phyloP scores from a whole-genome alignment of 1,140 invertebrate genomes.

The Anastrepha obliqua region DNA sequence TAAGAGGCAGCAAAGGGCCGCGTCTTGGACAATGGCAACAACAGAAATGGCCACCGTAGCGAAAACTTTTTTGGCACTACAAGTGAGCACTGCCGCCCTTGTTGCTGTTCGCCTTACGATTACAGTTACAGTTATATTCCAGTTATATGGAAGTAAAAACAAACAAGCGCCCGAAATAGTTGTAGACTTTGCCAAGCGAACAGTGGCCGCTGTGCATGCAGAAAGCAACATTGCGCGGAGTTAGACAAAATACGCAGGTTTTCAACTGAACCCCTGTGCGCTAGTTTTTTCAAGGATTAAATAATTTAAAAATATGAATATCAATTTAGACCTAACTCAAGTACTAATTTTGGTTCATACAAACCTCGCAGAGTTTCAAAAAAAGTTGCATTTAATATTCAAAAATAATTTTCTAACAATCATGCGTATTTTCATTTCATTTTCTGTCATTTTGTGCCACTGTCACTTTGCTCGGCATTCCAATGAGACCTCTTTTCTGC shows the following conservation, averaged over 20 bases:
- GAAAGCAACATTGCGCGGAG: background rate
- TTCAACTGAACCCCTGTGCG: too few species aligned
- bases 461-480: background rate
- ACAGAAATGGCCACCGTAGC: background rate
- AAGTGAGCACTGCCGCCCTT: background rate
- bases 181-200: background rate
- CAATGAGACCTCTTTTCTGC: background rate
- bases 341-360: too few species aligned
- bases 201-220: background rate
- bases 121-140: background rate
- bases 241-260: too few species aligned
- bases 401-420: background rate
- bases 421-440: background rate
- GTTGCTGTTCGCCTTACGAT: background rate
- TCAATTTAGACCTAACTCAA: too few species aligned
- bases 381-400: background rate
- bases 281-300: too few species aligned
- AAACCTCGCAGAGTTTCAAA: too few species aligned
- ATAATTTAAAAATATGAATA: too few species aligned
- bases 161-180: background rate
- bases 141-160: background rate
- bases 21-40: slow-evolving; percentile 34
- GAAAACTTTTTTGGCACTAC: slow-evolving; percentile 58
- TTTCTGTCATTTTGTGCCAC: slow-evolving; percentile 32
- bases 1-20: background rate